These are phyloP conservation scores for Echeneis naucrates DNA, from an alignment of 2,797 vertebrate genomes.

Conservation along the genomic window DNA sequence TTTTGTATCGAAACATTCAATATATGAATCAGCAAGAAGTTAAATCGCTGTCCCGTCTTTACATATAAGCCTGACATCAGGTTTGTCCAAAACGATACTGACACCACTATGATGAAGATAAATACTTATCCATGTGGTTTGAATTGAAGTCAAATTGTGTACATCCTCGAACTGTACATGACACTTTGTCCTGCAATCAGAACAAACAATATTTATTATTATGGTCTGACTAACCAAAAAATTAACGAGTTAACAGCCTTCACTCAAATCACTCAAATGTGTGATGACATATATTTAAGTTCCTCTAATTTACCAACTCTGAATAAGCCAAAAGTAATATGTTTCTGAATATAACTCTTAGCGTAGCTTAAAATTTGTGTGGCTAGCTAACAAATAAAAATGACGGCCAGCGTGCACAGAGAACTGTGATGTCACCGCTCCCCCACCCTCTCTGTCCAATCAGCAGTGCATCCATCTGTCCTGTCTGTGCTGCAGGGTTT, in stretches of 20 bases:
- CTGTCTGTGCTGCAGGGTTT: constrained; percentile 87
- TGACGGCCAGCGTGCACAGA: constrained; percentile 43
- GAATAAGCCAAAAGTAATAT: constrained; percentile 8
- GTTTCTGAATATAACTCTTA: neutral
- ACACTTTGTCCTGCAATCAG: neutral
- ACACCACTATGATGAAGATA: neutral
- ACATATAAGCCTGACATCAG: neutral
- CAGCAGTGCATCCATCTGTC: constrained; percentile 48
- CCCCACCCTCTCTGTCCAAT: constrained; percentile 16
- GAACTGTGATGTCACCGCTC: neutral
- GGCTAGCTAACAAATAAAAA: constrained; percentile 32
- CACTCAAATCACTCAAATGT: neutral
- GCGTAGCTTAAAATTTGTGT: constrained; percentile 14
- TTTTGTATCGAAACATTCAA: no score
- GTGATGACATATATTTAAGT: neutral
- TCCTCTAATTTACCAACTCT: constrained; percentile 17
- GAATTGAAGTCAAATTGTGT: constrained; percentile 6
- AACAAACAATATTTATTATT: neutral
- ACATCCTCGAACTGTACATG: neutral
- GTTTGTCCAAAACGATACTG: neutral
- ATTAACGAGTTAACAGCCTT: constrained; percentile 3
- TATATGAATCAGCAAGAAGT: neutral
- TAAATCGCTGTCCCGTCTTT: neutral
- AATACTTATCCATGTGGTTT: neutral
- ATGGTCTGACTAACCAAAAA: constrained; percentile 25